Percentiles rank a stretch among this genome's conserved stretches.
phyloP scores from a whole-genome alignment of 2,113 vertebrate genomes.

The Neolamprologus caudopunctatus region DNA sequence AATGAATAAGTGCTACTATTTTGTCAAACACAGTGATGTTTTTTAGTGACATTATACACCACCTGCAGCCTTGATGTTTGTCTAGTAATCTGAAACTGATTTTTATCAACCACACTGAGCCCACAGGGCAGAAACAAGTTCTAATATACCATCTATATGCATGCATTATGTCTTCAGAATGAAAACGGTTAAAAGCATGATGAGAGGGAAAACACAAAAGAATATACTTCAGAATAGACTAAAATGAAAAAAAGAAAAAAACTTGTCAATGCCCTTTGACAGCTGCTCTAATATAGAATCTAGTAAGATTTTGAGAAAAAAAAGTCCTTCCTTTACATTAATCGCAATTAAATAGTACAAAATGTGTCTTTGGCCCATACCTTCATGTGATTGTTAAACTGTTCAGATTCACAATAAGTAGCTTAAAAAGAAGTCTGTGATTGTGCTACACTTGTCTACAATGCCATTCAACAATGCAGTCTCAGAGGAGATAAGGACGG shows the following conservation, averaged over 20 bases:
- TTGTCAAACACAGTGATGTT: neutral
- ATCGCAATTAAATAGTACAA: constrained; percentile 47
- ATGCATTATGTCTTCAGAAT: neutral
- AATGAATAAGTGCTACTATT: neutral
- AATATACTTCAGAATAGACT: neutral
- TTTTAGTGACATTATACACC: neutral
- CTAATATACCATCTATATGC: neutral
- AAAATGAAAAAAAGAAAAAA: neutral
- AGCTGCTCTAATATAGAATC: constrained; percentile 38
- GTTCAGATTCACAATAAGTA: constrained; percentile 47
- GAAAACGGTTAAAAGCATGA: neutral
- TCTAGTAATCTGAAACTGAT: neutral
- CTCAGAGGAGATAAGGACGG: neutral
- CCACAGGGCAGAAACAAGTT: neutral
- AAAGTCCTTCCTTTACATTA: constrained; percentile 31
- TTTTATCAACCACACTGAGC: neutral
- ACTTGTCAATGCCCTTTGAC: neutral
- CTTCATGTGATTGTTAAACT: constrained; percentile 69
- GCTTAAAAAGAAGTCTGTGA: constrained; percentile 57
- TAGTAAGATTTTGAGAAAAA: neutral
- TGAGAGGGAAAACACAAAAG: neutral
- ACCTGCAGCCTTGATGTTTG: neutral
- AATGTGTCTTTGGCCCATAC: constrained; percentile 65
- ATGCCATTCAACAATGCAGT: constrained; percentile 16
- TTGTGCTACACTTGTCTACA: constrained; percentile 57